A percentile compares a stretch with the other conserved stretches of the same genome.
phyloP scores from a whole-genome alignment of 1,140 invertebrate species.

The Listronotus oregonensis region DNA sequence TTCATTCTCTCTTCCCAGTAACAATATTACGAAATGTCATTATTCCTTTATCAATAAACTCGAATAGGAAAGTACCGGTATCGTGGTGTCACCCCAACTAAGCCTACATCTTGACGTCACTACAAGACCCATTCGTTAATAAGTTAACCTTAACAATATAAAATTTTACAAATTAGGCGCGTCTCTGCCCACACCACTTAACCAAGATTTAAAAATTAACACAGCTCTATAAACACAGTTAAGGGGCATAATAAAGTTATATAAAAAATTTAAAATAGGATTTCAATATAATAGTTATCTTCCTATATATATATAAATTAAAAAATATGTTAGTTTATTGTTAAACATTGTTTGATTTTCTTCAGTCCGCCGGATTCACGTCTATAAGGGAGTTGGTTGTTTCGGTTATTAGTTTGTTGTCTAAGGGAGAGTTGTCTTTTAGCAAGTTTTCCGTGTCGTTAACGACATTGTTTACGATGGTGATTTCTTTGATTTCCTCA shows the following conservation, averaged over 20 bases:
- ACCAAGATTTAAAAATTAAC: slow-evolving; percentile 39
- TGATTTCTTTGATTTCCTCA: slow-evolving; percentile 44
- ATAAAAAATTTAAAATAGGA: slow-evolving; percentile 33
- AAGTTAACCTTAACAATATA: slow-evolving; percentile 20
- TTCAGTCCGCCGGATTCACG: slow-evolving; percentile 40
- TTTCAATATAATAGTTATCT: slow-evolving; percentile 43
- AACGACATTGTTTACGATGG: slow-evolving; percentile 40
- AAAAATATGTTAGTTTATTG: slow-evolving; percentile 34
- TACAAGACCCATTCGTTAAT: slow-evolving; percentile 38
- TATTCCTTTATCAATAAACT: slow-evolving; percentile 3
- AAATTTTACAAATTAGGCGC: slow-evolving; percentile 26
- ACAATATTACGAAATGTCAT: too few relatives aligned
- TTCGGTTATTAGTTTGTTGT: slow-evolving; percentile 47
- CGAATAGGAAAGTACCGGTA: neutral
- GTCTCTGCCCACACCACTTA: slow-evolving; percentile 6
- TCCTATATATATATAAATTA: slow-evolving; percentile 40
- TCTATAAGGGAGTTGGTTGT: slow-evolving; percentile 19
- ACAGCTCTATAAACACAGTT: slow-evolving; percentile 48
- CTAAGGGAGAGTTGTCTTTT: slow-evolving; percentile 52
- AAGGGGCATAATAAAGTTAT: slow-evolving; percentile 25
- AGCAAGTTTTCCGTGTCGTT: slow-evolving; percentile 39
- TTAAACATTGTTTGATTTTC: slow-evolving; percentile 6
- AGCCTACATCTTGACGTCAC: slow-evolving; percentile 37
- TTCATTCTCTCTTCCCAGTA: too few relatives aligned
- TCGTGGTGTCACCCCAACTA: slow-evolving; percentile 16